Evolutionary conservation across 2,113 vertebrate species (phyloP).

Genomic region (Scomber scombrus): DNA sequence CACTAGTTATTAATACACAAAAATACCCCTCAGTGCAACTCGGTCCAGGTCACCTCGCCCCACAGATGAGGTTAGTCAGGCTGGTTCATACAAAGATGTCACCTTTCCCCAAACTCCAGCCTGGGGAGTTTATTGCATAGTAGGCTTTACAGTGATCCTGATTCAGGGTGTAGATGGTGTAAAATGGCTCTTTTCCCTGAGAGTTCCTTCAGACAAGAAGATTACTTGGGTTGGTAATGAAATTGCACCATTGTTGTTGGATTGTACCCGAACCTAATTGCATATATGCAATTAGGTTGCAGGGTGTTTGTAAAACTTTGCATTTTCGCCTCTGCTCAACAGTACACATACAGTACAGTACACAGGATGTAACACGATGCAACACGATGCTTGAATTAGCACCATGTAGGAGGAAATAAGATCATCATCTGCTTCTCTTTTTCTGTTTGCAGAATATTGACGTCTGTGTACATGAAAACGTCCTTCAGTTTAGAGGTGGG

Average conservation of each 20-base stretch:
- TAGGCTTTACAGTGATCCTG: background rate
- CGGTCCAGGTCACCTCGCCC: no score
- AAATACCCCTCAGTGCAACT: background rate
- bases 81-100: background rate
- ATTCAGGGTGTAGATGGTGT: background rate
- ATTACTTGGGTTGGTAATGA: background rate
- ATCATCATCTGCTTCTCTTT: background rate
- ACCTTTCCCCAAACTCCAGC: background rate
- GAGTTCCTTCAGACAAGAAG: background rate
- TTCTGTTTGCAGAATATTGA: conserved; percentile 86
- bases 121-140: background rate
- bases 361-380: background rate
- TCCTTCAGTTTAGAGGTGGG: conserved; percentile 91
- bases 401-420: conserved; percentile 7
- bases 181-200: background rate
- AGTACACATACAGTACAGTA: background rate
- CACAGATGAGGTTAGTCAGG: background rate
- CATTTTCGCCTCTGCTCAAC: background rate
- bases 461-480: conserved; percentile 87
- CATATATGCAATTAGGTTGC: no score
- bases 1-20: background rate
- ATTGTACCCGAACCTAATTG: background rate
- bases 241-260: background rate
- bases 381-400: background rate
- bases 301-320: background rate